Base-by-base conservation (phyloP, 2,888 invertebrate genomes). In the Mimumesa dahlbomi region DNA sequence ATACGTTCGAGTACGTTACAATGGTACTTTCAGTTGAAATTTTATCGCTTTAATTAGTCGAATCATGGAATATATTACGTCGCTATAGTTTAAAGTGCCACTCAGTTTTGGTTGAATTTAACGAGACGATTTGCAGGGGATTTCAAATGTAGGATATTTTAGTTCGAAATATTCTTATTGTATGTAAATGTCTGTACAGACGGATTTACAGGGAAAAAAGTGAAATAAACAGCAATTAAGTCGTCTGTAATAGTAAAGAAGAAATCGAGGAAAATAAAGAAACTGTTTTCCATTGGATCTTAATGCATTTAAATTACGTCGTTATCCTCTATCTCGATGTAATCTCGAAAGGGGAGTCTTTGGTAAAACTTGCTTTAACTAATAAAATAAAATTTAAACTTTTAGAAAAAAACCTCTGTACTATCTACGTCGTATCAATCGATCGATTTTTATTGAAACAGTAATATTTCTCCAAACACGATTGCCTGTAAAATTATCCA, bases 231-330 rank as follows among this genome's bases (percentile, higher is more conserved):
- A 45, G 3, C 43, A 18, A 34, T 31, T 34, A 18, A 11, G 9
- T 21, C n/a, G 29, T 43, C 6, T 19, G 29, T 9, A n/a, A 31
- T 13, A 21, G 29, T 43, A 22, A 31, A 11, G 31, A 6, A 31
- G 16, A 45, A 54, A 43, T 54, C 14, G 43, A 34, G 34, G 0
- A 36, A 46, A 46, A n/a, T 21, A 34, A 45, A 11, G 34, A 22
- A 36, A 22, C 31, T 21, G 56, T 14, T 36, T 22, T 34, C 34
- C 45, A 11, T 36, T 14, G 45, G 22, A 22, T 36, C 36, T 46
- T 45, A 56, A 56, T 36, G 56, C 56, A 36, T 56, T 56, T 45
- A 56, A 56, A 56, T 46, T 16, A 36, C 14, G 14, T 56, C 56
- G 21, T 45, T 16, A 34, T 16, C 36, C 36, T 36, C 34, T 48